phyloP scores from a whole-genome alignment of 2,113 vertebrate genomes.

The Turnix velox region DNA sequence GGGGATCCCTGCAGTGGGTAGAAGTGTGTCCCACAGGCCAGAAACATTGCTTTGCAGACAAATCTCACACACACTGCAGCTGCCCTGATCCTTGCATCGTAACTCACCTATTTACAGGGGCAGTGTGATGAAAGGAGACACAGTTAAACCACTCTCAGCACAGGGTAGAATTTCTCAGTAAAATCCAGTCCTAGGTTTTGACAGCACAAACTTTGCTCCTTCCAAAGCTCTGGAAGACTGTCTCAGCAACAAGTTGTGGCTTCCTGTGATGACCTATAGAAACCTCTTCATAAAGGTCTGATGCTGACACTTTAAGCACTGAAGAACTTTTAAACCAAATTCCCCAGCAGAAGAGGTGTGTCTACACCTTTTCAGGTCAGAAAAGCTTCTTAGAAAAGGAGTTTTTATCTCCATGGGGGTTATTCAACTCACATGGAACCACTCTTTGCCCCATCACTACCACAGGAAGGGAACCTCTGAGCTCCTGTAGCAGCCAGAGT shows the following conservation, averaged over 20 bases:
- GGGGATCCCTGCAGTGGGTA: background rate
- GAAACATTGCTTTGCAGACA: background rate
- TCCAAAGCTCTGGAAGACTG: background rate
- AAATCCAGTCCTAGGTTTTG: background rate
- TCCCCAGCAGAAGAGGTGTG: background rate
- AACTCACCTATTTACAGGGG: background rate
- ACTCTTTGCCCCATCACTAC: background rate
- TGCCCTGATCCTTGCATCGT: background rate
- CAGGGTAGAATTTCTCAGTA: background rate
- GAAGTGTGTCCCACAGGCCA: background rate
- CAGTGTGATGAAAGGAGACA: background rate
- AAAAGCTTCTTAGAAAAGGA: background rate
- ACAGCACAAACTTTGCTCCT: background rate
- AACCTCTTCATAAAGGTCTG: background rate
- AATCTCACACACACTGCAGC: background rate
- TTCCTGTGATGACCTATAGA: background rate
- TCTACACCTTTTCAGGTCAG: background rate
- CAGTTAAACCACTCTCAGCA: rapidly evolving
- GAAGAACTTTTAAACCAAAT: background rate
- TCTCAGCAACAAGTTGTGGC: background rate
- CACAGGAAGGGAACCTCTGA: background rate
- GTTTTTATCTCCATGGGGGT: background rate
- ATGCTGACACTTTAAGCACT: background rate
- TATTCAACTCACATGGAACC: background rate
- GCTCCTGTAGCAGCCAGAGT: background rate